Base-by-base conservation (phyloP, 2,797 vertebrate species). In the Sebastes diaconus region DNA sequence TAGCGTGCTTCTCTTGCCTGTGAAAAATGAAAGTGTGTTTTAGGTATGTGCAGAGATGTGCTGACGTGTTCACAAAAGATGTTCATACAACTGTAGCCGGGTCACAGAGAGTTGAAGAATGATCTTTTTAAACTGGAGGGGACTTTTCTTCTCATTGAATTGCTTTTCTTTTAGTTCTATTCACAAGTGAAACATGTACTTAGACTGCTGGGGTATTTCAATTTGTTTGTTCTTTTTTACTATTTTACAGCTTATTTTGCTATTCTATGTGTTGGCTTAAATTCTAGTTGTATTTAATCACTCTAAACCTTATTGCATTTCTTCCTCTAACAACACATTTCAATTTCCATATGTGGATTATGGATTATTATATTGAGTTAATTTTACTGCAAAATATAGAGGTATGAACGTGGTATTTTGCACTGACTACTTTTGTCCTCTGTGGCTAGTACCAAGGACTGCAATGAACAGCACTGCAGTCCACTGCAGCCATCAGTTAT, bases 1-100 rank as follows among this genome's bases (percentile, higher is more conserved):
- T 77, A 71, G 73, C 25, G 73, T 87, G 81, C 76, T 68, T 83
- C 54, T 54, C 3, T 8, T 52, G 65, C 46, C 67, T 67, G 73
- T 68, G 77, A 85, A 79, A 68, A 52, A 80, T 78, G 10, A 61
- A 73, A 34, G 59, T 50, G 52, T 57, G 55, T 34, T 81, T 72
- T 30, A 74, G 20, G 60, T 73, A 61, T 76, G 76, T 67, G 72
- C 54, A 59, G 30, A 57, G 16, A 59, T 71, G 71, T 52, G 73
- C 77, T 72, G 22, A 60, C 12, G 55, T 79, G 68, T 63, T 68
- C 59, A 75, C 32, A 32, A n/a, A 65, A 58, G 29, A 80, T 75
- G 58, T 65, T 39, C 54, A 59, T 61, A 4, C 4, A 73, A 13
- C 25, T 50, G 6, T 9, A 55, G 58, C 27, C 30, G 72, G 67